Evolutionary conservation across 2,888 invertebrate genomes (phyloP), one percentile per base, ranked within the genome.

Genomic region (Teinopalpus imperialis): DNA sequence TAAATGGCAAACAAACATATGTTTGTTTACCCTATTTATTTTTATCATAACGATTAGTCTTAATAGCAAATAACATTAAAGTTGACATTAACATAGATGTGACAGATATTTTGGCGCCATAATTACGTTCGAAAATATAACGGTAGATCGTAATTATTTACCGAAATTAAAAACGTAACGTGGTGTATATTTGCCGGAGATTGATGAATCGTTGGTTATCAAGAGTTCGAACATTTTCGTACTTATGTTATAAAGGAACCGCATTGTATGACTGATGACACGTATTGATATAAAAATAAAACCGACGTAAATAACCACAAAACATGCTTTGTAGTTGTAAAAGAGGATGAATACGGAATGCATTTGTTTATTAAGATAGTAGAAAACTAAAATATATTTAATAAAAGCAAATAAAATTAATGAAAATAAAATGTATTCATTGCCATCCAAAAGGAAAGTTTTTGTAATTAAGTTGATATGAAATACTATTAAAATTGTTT

Each of bases 141-240:
- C 20, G 32, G 32, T 18, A 9, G 4, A 16, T 4, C 16, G 16
- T 16, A 16, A 16, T 16, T 16, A 16, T 3, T n/a, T n/a, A n/a
- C 16, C 36, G 27, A 26, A 14, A 36, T 26, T 27, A 30, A 9
- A 40, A 30, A 6, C 7, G 9, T 12, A 12, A 12, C 6, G 1
- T 7, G 18, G 9, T 16, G 12, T 14, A 20, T 14, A 27, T n/a
- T n/a, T n/a, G n/a, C n/a, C n/a, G 1, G 16, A 14, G 24, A 32
- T 41, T 41, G 35, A 35, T n/a, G n/a, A n/a, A n/a, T n/a, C n/a
- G n/a, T n/a, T n/a, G n/a, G 24, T 37, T 26, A 27, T 40, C 34
- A 46, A 42, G 18, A 29, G 35, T 34, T 41, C 26, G 16, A 44
- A 27, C 21, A 26, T 34, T 24, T 35, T 26, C n/a, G 26, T 40